phyloP scores from a whole-genome alignment of 2,888 invertebrate species.

The Drosophila antonietae region DNA sequence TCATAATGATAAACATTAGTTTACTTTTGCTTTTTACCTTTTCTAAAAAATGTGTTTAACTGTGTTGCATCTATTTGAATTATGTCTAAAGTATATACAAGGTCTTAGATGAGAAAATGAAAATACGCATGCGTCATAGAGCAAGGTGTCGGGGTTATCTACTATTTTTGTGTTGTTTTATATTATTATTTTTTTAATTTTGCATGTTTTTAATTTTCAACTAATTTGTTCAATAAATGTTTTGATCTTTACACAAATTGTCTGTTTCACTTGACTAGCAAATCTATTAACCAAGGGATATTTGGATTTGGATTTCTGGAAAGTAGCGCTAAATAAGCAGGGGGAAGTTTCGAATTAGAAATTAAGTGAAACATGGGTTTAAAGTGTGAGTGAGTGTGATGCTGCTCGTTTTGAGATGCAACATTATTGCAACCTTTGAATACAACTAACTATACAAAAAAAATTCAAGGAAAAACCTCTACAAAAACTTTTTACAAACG shows the following conservation, averaged over 20 bases:
- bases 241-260: constrained; percentile 66
- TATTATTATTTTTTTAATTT: constrained; percentile 17
- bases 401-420: constrained; percentile 73
- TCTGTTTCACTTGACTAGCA: constrained; percentile 77
- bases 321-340: constrained; percentile 43
- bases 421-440: constrained; percentile 77
- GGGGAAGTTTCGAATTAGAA: constrained; percentile 28
- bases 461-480: constrained; percentile 44
- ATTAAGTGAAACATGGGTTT: constrained; percentile 28
- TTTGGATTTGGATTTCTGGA: constrained; percentile 25
- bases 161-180: constrained; percentile 11
- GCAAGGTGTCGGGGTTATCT: constrained; percentile 33
- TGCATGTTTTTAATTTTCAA: constrained; percentile 45
- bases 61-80: constrained; percentile 57
- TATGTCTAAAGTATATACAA: constrained; percentile 52
- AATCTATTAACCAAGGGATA: constrained; percentile 64
- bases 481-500: constrained; percentile 52
- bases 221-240: constrained; percentile 69
- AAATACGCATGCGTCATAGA: constrained; percentile 44
- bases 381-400: constrained; percentile 55
- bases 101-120: constrained; percentile 46
- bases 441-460: constrained; percentile 74
- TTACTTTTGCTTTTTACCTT: constrained; percentile 27
- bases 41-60: constrained; percentile 48
- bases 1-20: constrained; percentile 30